phyloP scores from a whole-genome alignment of 2,797 vertebrate species.

The Brotula barbata region DNA sequence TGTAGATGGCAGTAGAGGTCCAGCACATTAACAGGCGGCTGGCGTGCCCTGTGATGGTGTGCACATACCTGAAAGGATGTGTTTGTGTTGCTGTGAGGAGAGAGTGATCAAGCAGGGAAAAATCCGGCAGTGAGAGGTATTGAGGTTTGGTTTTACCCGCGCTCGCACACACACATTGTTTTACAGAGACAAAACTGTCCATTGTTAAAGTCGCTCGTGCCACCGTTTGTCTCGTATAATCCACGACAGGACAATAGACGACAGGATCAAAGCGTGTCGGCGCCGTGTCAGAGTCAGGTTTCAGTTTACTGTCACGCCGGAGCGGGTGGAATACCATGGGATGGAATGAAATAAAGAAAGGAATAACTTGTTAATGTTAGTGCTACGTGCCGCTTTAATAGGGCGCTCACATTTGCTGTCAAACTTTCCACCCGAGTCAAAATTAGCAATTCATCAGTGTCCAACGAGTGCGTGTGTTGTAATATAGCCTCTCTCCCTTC shows the following conservation, averaged over 20 bases:
- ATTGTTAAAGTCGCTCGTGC: slow-evolving; percentile 63
- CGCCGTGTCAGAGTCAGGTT: slow-evolving; percentile 72
- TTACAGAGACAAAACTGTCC: slow-evolving; percentile 55
- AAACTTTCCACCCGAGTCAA: slow-evolving; percentile 30
- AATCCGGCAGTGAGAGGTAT: slow-evolving; percentile 45
- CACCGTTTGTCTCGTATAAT: slow-evolving; percentile 70
- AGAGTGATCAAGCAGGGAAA: slow-evolving; percentile 44
- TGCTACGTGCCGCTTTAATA: slow-evolving; percentile 45
- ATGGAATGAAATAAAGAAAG: slow-evolving; percentile 28
- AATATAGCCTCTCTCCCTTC: background rate
- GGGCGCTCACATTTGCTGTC: slow-evolving; percentile 44
- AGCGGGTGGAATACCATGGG: slow-evolving; percentile 41
- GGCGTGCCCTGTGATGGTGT: background rate
- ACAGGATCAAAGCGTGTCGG: slow-evolving; percentile 71
- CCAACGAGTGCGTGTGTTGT: slow-evolving; percentile 11
- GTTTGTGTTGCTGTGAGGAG: slow-evolving; percentile 37
- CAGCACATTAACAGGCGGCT: slow-evolving; percentile 36
- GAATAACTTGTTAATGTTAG: slow-evolving; percentile 43
- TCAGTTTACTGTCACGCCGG: slow-evolving; percentile 55
- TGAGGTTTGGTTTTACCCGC: slow-evolving; percentile 57
- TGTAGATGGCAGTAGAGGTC: slow-evolving; percentile 71
- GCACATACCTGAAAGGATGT: slow-evolving; percentile 21
- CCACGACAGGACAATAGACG: slow-evolving; percentile 66
- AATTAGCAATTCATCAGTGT: slow-evolving; percentile 51
- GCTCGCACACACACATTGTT: slow-evolving; percentile 59